Conservation (phyloP, 2,797 vertebrate genomes). For the Spinibarbus caldwelli region DNA sequence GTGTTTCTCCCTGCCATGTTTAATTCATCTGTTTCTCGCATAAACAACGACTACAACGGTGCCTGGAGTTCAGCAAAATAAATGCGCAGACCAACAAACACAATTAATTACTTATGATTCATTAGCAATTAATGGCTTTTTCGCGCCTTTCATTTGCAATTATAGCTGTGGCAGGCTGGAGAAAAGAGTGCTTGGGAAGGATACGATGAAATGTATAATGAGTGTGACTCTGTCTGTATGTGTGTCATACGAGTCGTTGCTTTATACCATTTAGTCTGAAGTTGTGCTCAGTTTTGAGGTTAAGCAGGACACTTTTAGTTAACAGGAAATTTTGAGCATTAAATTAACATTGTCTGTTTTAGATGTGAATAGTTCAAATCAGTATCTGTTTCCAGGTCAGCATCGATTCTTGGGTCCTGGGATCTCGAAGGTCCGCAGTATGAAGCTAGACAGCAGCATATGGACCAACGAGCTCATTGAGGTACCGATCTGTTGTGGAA, state of each 20-base stretch:
- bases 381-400: slow-evolving; percentile 78
- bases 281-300: slow-evolving; percentile 55
- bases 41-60: slow-evolving; percentile 72
- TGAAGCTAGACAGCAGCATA: slow-evolving; percentile 94
- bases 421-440: slow-evolving; percentile 91
- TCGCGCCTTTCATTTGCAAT: slow-evolving; percentile 79
- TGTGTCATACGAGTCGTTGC: slow-evolving; percentile 11
- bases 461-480: slow-evolving; percentile 98
- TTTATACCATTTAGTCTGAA: slow-evolving; percentile 51
- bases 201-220: slow-evolving; percentile 71
- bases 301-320: not conserved
- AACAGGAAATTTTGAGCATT: not conserved
- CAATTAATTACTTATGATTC: slow-evolving; percentile 86
- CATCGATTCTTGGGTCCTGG: slow-evolving; percentile 90
- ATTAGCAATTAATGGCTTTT: slow-evolving; percentile 82
- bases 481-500: slow-evolving; percentile 71
- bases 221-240: slow-evolving; percentile 67
- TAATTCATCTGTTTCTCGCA: slow-evolving; percentile 78
- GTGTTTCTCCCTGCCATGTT: slow-evolving; percentile 68
- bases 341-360: not conserved
- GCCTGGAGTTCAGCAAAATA: slow-evolving; percentile 77
- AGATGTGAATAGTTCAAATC: slow-evolving; percentile 3
- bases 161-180: slow-evolving; percentile 72
- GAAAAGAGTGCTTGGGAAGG: slow-evolving; percentile 69
- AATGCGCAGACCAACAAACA: slow-evolving; percentile 80